These are phyloP conservation scores for Acleris emargana DNA, from an alignment of 2,888 invertebrate genomes.

Conservation along the genomic window DNA sequence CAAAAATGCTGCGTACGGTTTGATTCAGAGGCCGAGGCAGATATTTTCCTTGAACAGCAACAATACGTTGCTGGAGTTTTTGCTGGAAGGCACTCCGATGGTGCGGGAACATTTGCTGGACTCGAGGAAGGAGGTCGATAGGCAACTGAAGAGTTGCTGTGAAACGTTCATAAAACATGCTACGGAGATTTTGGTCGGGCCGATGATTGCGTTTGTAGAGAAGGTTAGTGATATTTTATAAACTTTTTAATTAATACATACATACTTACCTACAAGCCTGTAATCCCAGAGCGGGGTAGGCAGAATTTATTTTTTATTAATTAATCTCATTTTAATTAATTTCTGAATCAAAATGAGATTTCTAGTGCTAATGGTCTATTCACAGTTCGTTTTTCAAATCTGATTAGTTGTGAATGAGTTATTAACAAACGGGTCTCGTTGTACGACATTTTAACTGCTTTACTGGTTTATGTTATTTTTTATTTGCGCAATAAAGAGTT, in stretches of 20 bases:
- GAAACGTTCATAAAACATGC: slow-evolving; percentile 93
- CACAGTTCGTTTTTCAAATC: no score
- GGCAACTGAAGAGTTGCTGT: slow-evolving; percentile 94
- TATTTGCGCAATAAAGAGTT: no score
- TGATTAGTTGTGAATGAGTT: no score
- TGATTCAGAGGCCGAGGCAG: slow-evolving; percentile 90
- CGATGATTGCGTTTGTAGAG: slow-evolving; percentile 88
- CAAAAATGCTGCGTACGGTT: slow-evolving; percentile 91
- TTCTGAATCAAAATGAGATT: background rate
- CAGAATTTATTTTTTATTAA: no score
- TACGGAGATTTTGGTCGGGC: slow-evolving; percentile 89
- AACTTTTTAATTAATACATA: background rate
- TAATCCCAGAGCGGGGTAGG: no score
- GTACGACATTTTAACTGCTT: no score
- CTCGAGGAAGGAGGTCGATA: slow-evolving; percentile 97
- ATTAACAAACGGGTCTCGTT: no score
- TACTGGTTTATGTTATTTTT: no score
- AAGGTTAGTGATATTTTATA: slow-evolving; percentile 78
- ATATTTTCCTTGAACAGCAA: slow-evolving; percentile 94
- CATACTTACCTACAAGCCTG: no score
- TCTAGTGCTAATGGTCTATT: background rate
- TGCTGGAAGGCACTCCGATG: slow-evolving; percentile 96
- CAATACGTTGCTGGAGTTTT: slow-evolving; percentile 96
- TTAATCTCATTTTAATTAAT: background rate
- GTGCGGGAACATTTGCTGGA: slow-evolving; percentile 96